These are phyloP conservation scores for Caenorhabditis zanzibari DNA, from an alignment of 2,888 invertebrate genomes.

Conservation along the genomic window DNA sequence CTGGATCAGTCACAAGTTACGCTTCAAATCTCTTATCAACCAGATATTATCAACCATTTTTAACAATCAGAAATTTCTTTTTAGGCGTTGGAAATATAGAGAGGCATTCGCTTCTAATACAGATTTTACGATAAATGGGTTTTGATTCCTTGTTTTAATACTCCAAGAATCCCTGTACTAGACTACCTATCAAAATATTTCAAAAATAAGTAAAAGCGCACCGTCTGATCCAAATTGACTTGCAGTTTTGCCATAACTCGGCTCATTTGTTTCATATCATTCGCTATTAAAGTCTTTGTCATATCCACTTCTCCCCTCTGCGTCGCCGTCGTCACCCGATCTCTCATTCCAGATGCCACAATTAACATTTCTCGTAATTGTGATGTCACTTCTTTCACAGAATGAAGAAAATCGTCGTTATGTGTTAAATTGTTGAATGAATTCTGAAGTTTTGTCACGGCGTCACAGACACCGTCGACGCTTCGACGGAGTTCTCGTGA, in stretches of 20 bases:
- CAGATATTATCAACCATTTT: no score
- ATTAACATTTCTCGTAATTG: constrained; percentile 67
- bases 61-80: no score
- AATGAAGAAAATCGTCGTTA: constrained; percentile 69
- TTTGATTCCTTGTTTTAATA: no score
- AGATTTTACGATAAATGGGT: no score
- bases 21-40: no score
- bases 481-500: constrained; percentile 48
- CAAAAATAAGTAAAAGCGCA: no score
- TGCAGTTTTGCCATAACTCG: constrained; percentile 71
- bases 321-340: constrained; percentile 55
- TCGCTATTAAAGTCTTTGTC: constrained; percentile 72
- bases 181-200: no score
- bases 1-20: no score
- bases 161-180: no score
- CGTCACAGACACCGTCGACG: constrained; percentile 64
- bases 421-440: constrained; percentile 71
- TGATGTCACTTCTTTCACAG: constrained; percentile 66
- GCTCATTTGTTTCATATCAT: constrained; percentile 76
- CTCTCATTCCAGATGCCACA: constrained; percentile 51
- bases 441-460: constrained; percentile 70
- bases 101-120: no score
- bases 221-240: constrained; percentile 53
- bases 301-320: constrained; percentile 67
- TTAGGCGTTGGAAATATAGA: no score